Evolutionary conservation across 2,797 vertebrate species (phyloP), one percentile per base, ranked within the genome.

Genomic region (Apogon hyalosoma): DNA sequence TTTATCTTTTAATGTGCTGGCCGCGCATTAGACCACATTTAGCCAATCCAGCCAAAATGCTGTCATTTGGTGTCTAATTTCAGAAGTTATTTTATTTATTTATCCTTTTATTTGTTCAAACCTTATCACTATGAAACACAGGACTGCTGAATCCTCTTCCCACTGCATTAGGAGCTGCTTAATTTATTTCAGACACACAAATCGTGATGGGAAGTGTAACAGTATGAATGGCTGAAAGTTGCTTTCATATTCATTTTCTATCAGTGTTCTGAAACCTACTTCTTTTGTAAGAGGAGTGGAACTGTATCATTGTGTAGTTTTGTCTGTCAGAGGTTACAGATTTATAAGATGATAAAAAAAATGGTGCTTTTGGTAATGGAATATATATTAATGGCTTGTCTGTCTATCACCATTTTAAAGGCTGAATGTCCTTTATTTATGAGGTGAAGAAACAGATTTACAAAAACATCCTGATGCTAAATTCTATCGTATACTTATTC

Each of bases 1-100:
- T 77, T 87, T 83, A 83, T 87, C 71, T 84, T 86, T 75, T 60
- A 76, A 64, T 73, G 69, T 76, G 79, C 70, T 69, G 63, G 48
- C 49, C 64, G 74, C 80, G 75, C 69, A 69, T 77, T 80, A 63
- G 57, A 61, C 72, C 64, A 73, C 63, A 69, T 86, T 82, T 48
- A 84, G 79, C 64, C 48, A 48, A 48, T 80, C 73, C 68, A 49
- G 71, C 60, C 77, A 76, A 85, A 80, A 77, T 54, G 15, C 51
- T 51, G 57, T 64, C 58, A 72, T 80, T 87, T 60, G 41, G 56
- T 66, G 50, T 77, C 67, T 65, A 75, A 84, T 84, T 84, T 78
- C 42, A 80, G 74, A 80, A 70, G 71, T 57, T 13, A 42, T 63
- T 79, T 70, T 40, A 68, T 76, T 79, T 67, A 79, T 85, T 77